Base-by-base conservation (phyloP, 2,888 invertebrate species). In the Athetis lepigone region DNA sequence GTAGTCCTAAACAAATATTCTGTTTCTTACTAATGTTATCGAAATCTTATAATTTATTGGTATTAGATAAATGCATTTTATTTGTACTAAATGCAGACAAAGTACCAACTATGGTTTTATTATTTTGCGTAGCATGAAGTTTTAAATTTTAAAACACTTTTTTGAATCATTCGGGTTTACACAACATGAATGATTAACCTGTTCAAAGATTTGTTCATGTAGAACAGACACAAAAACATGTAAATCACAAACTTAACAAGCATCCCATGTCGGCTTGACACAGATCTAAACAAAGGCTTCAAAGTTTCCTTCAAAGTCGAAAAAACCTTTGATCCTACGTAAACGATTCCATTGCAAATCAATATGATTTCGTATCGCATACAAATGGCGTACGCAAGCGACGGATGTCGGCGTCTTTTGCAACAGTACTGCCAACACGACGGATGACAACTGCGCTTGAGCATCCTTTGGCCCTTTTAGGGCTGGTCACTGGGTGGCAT, bases 391-490 rank as follows among this genome's bases (percentile, higher is more conserved):
- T 70, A 63, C 65, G 73, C 69, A 19, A 21, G 56, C 72, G 77
- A 77, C 90, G 94, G 94, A 94, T 90, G 93, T 94, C 93, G 94
- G 94, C 85, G 67, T 83, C 91, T 92, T 92, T 92, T 83, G 80
- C 84, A 68, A 77, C 65, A 70, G 63, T 79, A 76, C 71, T 84
- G 79, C 87, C 82, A 85, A 79, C 84, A 76, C 73, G 64, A 70
- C 76, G 79, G 77, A 81, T 81, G 80, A 73, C 57, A 56, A 62
- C 70, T 68, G 77, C 77, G 77, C 67, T 49, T 42, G 78, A 75
- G 82, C 84, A 85, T 88, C 88, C 89, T 84, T 70, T 77, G 66
- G 76, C 75, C 83, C 81, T 81, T 80, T 76, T 76, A 90, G 88
- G 88, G 83, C 62, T 74, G 77, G 54, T 81, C 82, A 85, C 82